These are phyloP conservation scores for Pelagia noctiluca DNA, from an alignment of 30 jellyfish, hydroid and myxozoan species.

Conservation along the genomic window DNA sequence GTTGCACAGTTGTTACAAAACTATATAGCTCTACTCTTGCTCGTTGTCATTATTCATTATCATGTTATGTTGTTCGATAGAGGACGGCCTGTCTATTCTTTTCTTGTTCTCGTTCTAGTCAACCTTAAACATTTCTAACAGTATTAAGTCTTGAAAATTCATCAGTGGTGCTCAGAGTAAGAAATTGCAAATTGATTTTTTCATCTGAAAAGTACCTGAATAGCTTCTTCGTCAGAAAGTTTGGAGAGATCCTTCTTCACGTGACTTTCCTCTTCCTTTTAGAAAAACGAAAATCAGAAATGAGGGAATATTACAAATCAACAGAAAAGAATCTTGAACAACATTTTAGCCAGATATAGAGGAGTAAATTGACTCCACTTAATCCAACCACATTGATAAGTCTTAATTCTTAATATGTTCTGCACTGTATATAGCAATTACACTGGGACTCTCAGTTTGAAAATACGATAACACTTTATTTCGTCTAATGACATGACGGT, in stretches of 20 bases:
- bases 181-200: background rate
- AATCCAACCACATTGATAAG: too few relatives aligned
- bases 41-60: background rate
- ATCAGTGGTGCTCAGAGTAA: background rate
- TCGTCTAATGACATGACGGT: too few relatives aligned
- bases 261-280: constrained; percentile 51
- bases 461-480: background rate
- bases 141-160: background rate
- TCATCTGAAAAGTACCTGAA: constrained; percentile 61
- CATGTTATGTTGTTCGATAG: background rate
- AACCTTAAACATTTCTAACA: background rate
- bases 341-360: background rate
- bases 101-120: background rate
- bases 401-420: too few relatives aligned
- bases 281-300: background rate
- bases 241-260: constrained; percentile 79
- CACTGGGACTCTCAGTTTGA: background rate
- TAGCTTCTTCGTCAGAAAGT: constrained; percentile 81
- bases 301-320: background rate
- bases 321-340: background rate
- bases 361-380: too few relatives aligned
- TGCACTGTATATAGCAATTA: background rate
- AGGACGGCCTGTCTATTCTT: background rate
- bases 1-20: constrained; percentile 11
- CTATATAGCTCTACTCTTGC: constrained; percentile 2